These are phyloP conservation scores for Vidua chalybeata DNA, from an alignment of 2,113 vertebrate species.

Conservation along the genomic window DNA sequence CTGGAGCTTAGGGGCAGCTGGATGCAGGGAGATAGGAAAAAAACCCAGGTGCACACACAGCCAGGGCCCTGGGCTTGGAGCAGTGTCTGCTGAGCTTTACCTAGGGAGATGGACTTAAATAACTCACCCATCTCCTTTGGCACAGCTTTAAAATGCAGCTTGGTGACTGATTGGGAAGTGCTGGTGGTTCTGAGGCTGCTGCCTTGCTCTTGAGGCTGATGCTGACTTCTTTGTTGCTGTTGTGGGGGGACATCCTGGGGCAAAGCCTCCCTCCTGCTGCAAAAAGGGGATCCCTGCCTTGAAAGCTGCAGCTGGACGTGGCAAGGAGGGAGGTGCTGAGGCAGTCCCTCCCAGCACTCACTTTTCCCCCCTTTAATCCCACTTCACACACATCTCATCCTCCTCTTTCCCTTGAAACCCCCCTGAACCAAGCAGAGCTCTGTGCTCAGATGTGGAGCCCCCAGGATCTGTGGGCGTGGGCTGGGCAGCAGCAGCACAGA, in stretches of 20 bases:
- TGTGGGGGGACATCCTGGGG: not conserved
- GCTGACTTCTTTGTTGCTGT: accelerated
- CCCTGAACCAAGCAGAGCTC: not conserved
- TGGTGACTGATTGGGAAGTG: not conserved
- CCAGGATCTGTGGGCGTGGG: accelerated
- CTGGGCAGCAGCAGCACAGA: not conserved
- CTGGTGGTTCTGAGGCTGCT: not conserved
- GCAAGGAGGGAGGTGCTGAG: not conserved
- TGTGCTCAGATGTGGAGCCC: accelerated
- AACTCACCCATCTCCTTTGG: not conserved
- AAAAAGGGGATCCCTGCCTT: not conserved
- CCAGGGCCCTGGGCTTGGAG: not conserved
- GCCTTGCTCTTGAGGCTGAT: not conserved
- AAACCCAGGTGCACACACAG: accelerated
- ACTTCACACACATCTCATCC: not conserved
- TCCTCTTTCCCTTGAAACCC: too few species aligned
- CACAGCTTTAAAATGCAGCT: not conserved
- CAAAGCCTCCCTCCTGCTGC: not conserved
- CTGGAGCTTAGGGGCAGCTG: not conserved
- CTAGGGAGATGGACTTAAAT: not conserved
- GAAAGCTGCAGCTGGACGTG: not conserved
- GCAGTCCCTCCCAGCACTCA: accelerated
- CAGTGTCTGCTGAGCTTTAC: not conserved
- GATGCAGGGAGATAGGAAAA: not conserved
- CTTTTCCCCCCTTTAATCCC: not conserved